Base-by-base conservation (phyloP, 2,113 vertebrate genomes). In the Reinhardtius hippoglossoides region DNA sequence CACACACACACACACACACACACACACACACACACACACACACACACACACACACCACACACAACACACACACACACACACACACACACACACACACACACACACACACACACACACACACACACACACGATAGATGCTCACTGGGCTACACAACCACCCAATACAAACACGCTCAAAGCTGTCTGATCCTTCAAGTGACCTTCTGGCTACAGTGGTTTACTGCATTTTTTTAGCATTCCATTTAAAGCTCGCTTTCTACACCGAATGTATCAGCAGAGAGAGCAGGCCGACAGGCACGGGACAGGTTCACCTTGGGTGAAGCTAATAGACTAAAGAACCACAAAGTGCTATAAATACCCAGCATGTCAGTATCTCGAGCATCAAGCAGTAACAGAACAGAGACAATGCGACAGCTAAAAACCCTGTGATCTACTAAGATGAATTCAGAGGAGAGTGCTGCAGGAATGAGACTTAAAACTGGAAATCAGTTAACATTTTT, bases 281-380 rank as follows among this genome's bases (percentile, higher is more conserved):
- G 68, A 60, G 63, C 50, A 55, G 69, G 61, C 58, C 0, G 16
- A 3, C 71, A 67, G 56, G 79, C 87, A 86, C 66, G 42, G 61
- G 35, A 70, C 80, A 79, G 80, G 84, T 86, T 89, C 75, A 89
- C 88, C 82, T 86, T 80, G 77, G 79, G 88, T 90, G 64, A 90
- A 85, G 81, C 67, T 66, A 74, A 80, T 65, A 86, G 69, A 87
- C 84, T 78, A 68, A 86, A 86, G 74, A 88, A 67, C 46, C 76
- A 82, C 80, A 88, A 89, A 76, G 68, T 59, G 77, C 88, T 92
- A 93, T 89, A 92, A 92, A 93, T 91, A 91, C 73, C 57, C 71
- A 8, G 48, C 75, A 78, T 90, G 83, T 88, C 90, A 82, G 88
- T 78, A 86, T 86, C 83, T 87, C 81, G 68, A 80, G 82, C 88